phyloP scores from a whole-genome alignment of 2,113 vertebrate genomes.

The Pedetes capensis region DNA sequence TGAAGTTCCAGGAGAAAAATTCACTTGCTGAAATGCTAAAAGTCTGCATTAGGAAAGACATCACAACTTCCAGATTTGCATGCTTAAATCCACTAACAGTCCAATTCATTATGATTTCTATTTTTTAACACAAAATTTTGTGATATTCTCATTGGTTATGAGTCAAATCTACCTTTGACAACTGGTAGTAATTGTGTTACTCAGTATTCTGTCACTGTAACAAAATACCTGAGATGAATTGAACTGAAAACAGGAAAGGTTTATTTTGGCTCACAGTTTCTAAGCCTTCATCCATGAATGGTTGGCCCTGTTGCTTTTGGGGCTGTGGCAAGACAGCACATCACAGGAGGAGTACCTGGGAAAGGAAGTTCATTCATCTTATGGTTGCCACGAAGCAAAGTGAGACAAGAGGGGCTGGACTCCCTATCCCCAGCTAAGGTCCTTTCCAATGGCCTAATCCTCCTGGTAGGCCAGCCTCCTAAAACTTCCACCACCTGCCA shows the following conservation, averaged over 20 bases:
- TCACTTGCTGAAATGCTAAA: constrained; percentile 7
- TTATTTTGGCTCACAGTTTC: background rate
- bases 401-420: background rate
- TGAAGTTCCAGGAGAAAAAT: constrained; percentile 26
- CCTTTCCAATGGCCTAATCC: background rate
- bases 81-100: background rate
- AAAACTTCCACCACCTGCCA: background rate
- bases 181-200: background rate
- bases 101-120: constrained; percentile 10
- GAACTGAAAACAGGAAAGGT: background rate
- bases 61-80: background rate
- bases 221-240: background rate
- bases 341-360: background rate
- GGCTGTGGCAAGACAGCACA: background rate
- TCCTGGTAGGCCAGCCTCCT: background rate
- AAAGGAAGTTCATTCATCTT: background rate
- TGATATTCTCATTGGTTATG: background rate
- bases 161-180: constrained; percentile 35
- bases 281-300: background rate
- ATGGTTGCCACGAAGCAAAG: background rate
- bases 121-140: background rate
- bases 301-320: background rate
- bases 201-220: background rate
- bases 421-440: background rate
- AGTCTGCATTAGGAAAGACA: constrained; percentile 5